Conservation (phyloP, 1,140 invertebrate species). For the Lineus longissimus region DNA sequence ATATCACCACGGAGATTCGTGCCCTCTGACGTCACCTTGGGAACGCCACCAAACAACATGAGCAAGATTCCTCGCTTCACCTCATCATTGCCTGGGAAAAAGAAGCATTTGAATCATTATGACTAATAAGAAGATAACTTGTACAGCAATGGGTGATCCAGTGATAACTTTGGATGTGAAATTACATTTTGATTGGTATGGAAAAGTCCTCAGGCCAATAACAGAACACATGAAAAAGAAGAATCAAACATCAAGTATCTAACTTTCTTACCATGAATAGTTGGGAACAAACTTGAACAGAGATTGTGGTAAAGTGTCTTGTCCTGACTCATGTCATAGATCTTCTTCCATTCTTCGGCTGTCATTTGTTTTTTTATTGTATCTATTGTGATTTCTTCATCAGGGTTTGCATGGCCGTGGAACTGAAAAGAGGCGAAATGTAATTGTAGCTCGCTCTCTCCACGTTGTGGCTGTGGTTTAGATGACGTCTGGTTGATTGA, state of each 20-base stretch:
- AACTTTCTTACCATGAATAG: conserved; percentile 80
- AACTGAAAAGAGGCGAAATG: conserved; percentile 45
- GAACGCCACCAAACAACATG: conserved; percentile 97
- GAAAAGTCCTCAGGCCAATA: too few relatives aligned
- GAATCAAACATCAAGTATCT: too few relatives aligned
- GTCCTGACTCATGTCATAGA: conserved; percentile 96
- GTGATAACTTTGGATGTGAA: background rate
- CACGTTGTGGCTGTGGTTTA: too few relatives aligned
- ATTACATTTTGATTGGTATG: background rate
- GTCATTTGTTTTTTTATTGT: conserved; percentile 92
- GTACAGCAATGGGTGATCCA: background rate
- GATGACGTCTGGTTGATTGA: too few relatives aligned
- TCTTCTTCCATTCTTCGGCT: conserved; percentile 89
- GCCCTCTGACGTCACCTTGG: conserved; percentile 89
- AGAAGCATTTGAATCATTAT: background rate
- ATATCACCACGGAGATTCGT: conserved; percentile 87
- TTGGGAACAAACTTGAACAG: conserved; percentile 88
- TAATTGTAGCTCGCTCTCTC: too few relatives aligned
- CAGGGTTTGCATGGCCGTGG: conserved; percentile 52
- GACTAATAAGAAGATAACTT: too few relatives aligned
- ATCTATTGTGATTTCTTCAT: conserved; percentile 68
- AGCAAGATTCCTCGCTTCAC: conserved; percentile 91
- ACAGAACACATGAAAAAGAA: too few relatives aligned
- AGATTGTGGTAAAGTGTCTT: conserved; percentile 89
- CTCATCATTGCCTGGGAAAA: conserved; percentile 74